Percentiles rank a stretch among this genome's conserved stretches.
These are phyloP conservation scores for Euborellia annulipes DNA, from an alignment of 1,140 invertebrate species.

Conservation along the genomic window DNA sequence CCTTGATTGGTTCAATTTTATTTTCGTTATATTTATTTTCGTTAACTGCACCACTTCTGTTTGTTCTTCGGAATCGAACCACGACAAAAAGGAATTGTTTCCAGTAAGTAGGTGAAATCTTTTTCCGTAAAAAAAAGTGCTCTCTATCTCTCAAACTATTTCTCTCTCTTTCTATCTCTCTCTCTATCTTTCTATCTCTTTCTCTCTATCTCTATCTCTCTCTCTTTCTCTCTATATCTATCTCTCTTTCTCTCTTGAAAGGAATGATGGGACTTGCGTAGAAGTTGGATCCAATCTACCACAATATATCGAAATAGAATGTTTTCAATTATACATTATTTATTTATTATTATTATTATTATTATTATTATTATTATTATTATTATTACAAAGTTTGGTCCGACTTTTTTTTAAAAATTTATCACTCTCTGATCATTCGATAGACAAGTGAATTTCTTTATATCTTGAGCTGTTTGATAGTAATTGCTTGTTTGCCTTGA, in stretches of 20 bases:
- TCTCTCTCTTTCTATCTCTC: no score
- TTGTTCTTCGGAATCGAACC: conserved; percentile 49
- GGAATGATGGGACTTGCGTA: conserved; percentile 17
- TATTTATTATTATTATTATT: conserved; percentile 16
- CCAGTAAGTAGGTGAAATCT: conserved; percentile 52
- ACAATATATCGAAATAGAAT: no score
- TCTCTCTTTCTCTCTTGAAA: no score
- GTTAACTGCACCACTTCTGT: conserved; percentile 59
- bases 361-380: conserved; percentile 14
- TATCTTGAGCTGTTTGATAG: conserved; percentile 1
- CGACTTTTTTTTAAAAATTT: conserved; percentile 9
- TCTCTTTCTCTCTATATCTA: no score
- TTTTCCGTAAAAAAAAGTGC: conserved; percentile 8
- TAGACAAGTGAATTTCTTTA: conserved; percentile 23
- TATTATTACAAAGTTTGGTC: conserved; percentile 13
- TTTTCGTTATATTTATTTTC: no score
- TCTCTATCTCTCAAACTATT: neutral
- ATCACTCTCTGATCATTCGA: no score
- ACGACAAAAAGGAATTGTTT: conserved; percentile 53
- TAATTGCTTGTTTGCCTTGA: conserved; percentile 22
- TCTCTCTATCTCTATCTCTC: no score
- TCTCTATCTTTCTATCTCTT: no score
- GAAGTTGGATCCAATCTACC: conserved; percentile 9
- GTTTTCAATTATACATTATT: conserved; percentile 12
- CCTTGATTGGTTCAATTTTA: no score